Percentiles rank a stretch among this genome's conserved stretches.
These are phyloP conservation scores for Caenorhabditis sp. DNA, from an alignment of 2,888 invertebrate genomes.

Conservation along the genomic window DNA sequence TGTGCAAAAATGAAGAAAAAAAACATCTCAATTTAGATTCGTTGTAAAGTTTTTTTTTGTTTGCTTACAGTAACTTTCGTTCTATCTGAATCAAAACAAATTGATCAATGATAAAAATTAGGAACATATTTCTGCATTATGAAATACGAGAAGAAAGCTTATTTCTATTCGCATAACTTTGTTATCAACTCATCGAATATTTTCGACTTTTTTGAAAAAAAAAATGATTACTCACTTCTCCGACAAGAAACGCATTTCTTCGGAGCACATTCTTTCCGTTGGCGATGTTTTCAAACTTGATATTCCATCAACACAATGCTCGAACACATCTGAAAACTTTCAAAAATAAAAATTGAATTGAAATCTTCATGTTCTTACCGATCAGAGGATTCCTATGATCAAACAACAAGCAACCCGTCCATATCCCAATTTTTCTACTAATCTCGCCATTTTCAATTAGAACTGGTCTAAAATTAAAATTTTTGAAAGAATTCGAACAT, in stretches of 20 bases:
- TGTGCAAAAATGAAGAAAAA: not conserved
- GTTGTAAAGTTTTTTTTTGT: too few species aligned
- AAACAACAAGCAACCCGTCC: slow-evolving; percentile 61
- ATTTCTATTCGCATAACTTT: too few species aligned
- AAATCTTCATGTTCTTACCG: slow-evolving; percentile 30
- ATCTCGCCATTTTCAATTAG: slow-evolving; percentile 36
- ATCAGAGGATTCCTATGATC: slow-evolving; percentile 62
- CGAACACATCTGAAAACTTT: slow-evolving; percentile 33
- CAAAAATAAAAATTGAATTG: not conserved
- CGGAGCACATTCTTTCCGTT: slow-evolving; percentile 51
- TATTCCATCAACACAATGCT: slow-evolving; percentile 35
- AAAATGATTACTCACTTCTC: slow-evolving; percentile 22
- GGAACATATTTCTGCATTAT: too few species aligned
- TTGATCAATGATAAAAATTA: too few species aligned
- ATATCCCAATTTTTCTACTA: slow-evolving; percentile 53
- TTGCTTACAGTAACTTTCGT: too few species aligned
- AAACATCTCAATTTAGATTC: too few species aligned
- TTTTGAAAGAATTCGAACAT: not conserved
- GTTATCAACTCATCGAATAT: too few species aligned
- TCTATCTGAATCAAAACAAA: too few species aligned
- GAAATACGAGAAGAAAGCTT: too few species aligned
- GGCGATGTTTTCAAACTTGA: slow-evolving; percentile 20
- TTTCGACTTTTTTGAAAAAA: too few species aligned
- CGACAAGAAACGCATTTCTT: slow-evolving; percentile 47
- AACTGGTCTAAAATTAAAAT: slow-evolving; percentile 13